These are phyloP conservation scores for Pelosia muscerda DNA, from an alignment of 2,888 invertebrate species.

Conservation along the genomic window DNA sequence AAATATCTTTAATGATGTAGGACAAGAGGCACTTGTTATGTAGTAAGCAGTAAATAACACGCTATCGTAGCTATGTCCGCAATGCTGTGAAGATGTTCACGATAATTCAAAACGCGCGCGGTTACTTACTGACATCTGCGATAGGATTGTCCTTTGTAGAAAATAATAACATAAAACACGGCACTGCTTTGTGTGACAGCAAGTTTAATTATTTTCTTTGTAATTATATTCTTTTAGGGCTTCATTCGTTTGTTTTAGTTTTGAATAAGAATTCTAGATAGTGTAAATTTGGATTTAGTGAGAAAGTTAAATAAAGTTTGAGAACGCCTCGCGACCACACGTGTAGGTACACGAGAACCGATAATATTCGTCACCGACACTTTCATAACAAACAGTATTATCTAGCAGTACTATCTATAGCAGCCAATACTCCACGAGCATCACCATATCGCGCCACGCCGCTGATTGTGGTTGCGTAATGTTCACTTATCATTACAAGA, in stretches of 20 bases:
- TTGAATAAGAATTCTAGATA: no score
- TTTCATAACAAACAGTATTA: conserved; percentile 16
- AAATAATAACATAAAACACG: neutral
- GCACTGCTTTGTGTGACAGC: neutral
- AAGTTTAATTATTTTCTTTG: neutral
- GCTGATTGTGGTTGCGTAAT: conserved; percentile 3
- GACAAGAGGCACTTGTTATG: neutral
- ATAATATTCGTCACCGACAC: conserved; percentile 9
- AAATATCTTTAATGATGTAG: neutral
- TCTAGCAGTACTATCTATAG: no score
- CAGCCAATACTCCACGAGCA: neutral
- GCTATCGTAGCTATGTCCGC: neutral
- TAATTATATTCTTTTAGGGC: no score
- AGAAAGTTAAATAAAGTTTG: neutral
- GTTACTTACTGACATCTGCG: neutral
- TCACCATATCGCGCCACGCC: conserved; percentile 6
- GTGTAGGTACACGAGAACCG: conserved; percentile 14
- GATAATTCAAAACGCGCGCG: neutral
- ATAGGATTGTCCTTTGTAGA: neutral
- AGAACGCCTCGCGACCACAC: neutral
- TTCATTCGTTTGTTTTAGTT: no score
- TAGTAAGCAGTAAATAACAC: neutral
- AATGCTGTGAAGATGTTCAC: neutral
- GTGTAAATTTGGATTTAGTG: neutral
- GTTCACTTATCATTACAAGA: conserved; percentile 1